Base-by-base conservation (phyloP, 2,797 vertebrate species). In the Oreochromis grahami region DNA sequence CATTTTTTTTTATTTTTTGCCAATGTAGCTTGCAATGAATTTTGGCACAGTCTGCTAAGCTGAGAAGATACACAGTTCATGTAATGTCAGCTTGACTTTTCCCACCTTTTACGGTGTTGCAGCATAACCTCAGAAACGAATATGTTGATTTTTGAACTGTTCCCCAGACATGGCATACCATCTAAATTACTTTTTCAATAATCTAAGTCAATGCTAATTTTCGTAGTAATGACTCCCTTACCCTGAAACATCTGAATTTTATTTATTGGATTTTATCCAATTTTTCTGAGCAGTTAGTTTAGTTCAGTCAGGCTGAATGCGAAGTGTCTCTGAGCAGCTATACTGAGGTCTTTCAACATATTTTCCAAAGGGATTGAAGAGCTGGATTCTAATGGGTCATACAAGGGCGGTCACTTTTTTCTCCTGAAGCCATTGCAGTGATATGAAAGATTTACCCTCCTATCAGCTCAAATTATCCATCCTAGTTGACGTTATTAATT, bases 321-420 rank as follows among this genome's bases (percentile, higher is more conserved):
- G 24, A 70, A 63, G 65, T 7, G 11, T 82, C 70, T 80, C 51
- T 80, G 78, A 91, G 78, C 83, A 52, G 87, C 60, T 43, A 43
- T n/a, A 48, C 34, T 34, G 48, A 84, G 24, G 78, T 51, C 77
- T 87, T 86, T 84, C 81, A 29, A 74, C 82, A 77, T 84, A 84
- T 86, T 87, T 87, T 84, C 41, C 43, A 84, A 79, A 85, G 52
- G 82, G 82, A 86, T 86, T 88, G 41, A 84, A 72, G 85, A 76
- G 82, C 79, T 65, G 84, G 70, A 60, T 79, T 82, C 92, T 83
- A 79, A 74, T 87, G 82, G 87, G 89, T 90, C 92, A 89, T 50
- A 76, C 85, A 80, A 88, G 68, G 87, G 77, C 60, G 38, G 86
- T 80, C 82, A 81, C 78, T 79, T 76, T 78, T n/a, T 60, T 87